Evolutionary conservation across 2,888 invertebrate genomes (phyloP), one percentile per base, ranked within the genome.

Genomic region (Hydrotaea diabolus): DNA sequence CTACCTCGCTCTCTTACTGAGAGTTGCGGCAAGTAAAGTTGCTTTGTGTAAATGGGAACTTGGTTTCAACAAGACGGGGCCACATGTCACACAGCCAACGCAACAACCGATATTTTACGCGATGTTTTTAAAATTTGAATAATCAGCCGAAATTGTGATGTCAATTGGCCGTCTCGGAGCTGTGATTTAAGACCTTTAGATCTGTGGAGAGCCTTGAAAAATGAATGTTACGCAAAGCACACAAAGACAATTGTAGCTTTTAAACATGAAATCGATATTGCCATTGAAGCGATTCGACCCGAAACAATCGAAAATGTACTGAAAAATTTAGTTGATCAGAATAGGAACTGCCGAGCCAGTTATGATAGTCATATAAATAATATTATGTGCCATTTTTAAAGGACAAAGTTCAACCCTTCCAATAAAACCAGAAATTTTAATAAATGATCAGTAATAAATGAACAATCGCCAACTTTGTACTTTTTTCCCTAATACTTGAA

Each of bases 181-280:
- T 43, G 9, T 43, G 43, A 43, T 43, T 43, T 43, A 9, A 43
- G 43, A 3, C 43, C 43, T 43, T 43, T 43, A 9, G 15, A 43
- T 43, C 43, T 43, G 3, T 3, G 43, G 43, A 2, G 2, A 43
- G 13, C 43, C 43, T 7, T 43, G 2, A 43, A 43, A 11, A 11
- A 43, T 43, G 9, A 3, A 43, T 9, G 53, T 31, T 31, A 31
- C 31, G 31, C 31, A 2, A 31, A 31, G 31, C 31, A 31, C 7
- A 2, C 31, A 31, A 7, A 31, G 31, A 53, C n/a, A 53, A 19
- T 53, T 53, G 17, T 15, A 53, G 53, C 53, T 2, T 17, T 17
- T 9, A 53, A 53, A n/a, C 53, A 53, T 53, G 53, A 53, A 53
- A 53, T 53, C 53, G 53, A 53, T 17, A 17, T 53, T 53, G 53